Evolutionary conservation across 2,888 invertebrate species (phyloP).

Genomic region (Pollenia angustigena): DNA sequence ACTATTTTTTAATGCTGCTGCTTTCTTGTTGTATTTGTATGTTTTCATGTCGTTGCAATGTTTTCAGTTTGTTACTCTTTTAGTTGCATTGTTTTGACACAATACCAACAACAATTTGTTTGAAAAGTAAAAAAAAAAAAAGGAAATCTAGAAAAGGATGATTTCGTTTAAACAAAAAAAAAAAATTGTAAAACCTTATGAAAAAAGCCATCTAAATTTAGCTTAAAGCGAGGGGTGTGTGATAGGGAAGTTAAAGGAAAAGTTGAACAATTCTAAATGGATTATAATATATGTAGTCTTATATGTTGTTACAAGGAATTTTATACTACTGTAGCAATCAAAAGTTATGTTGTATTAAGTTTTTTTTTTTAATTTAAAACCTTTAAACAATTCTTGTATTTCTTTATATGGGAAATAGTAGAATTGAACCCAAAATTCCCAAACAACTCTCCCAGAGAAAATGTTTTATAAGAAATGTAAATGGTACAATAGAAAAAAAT

Average conservation of each 20-base stretch:
- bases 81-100: slow-evolving; percentile 71
- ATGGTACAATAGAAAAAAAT: neutral
- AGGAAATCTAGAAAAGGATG: slow-evolving; percentile 66
- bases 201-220: slow-evolving; percentile 32
- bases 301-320: too few relatives aligned
- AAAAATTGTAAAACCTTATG: neutral
- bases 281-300: too few relatives aligned
- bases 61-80: slow-evolving; percentile 68
- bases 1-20: neutral
- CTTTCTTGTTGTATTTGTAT: neutral
- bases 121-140: slow-evolving; percentile 40
- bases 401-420: neutral
- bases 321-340: too few relatives aligned
- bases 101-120: slow-evolving; percentile 66
- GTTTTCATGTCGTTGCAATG: slow-evolving; percentile 51
- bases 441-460: slow-evolving; percentile 4
- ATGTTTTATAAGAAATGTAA: slow-evolving; percentile 45
- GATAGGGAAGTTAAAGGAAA: neutral
- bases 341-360: too few relatives aligned
- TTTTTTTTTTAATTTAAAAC: neutral
- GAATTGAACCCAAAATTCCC: neutral
- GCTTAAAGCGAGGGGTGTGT: slow-evolving; percentile 1
- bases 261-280: neutral
- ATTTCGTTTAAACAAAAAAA: slow-evolving; percentile 60
- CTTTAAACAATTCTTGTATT: too few relatives aligned